These are phyloP conservation scores for Agrilus planipennis DNA, from an alignment of 1,140 invertebrate species.

Conservation along the genomic window DNA sequence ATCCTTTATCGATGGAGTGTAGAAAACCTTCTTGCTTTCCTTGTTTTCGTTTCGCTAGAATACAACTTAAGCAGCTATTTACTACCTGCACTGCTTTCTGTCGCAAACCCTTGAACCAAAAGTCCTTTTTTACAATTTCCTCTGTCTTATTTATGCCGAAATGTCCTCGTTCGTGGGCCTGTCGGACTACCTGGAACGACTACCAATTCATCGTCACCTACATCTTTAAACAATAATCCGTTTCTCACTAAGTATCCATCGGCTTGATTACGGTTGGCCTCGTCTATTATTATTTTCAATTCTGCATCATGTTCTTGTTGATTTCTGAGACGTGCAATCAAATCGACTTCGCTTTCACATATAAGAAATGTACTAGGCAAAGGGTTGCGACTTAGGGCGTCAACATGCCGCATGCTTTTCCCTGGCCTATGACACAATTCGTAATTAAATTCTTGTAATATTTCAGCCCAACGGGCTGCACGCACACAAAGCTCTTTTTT, in stretches of 20 bases:
- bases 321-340: too few species aligned
- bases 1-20: too few species aligned
- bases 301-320: constrained; percentile 16
- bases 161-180: constrained; percentile 4
- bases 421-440: constrained; percentile 19
- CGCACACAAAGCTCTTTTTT: constrained; percentile 25
- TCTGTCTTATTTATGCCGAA: too few species aligned
- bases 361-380: not conserved
- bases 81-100: too few species aligned
- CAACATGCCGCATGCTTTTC: constrained; percentile 19
- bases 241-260: constrained; percentile 16
- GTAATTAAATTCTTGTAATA: constrained; percentile 23
- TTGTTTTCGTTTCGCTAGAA: too few species aligned
- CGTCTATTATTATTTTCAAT: constrained; percentile 14
- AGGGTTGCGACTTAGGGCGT: constrained; percentile 17
- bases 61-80: too few species aligned
- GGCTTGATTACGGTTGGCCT: constrained; percentile 13
- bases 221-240: constrained; percentile 20
- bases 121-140: too few species aligned
- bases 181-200: too few species aligned
- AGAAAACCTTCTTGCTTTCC: too few species aligned
- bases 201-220: too few species aligned
- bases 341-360: not conserved
- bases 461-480: constrained; percentile 18
- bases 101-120: too few species aligned